Base-by-base conservation (phyloP, 2,113 vertebrate species). In the Bubo bubo region DNA sequence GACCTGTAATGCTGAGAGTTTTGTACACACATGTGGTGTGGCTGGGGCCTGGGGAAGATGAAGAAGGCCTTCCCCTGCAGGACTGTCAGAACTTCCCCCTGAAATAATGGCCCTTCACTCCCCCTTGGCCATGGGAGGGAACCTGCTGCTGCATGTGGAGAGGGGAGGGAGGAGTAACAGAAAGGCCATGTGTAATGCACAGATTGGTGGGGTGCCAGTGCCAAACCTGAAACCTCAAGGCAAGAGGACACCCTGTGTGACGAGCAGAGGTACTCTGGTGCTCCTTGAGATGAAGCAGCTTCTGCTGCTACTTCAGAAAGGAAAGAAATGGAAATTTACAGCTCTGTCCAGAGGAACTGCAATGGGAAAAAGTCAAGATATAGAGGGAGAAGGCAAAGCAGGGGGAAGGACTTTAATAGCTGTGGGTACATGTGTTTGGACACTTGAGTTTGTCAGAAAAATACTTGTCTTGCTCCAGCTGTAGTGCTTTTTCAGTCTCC, bases 21-120 rank as follows among this genome's bases (percentile, higher is more conserved):
- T 90, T 72, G 32, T 59, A 35, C 6, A 16, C 3, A 4, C 9
- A 0, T 1, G 2, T 30, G 72, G 13, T 74, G 50, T 3, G 4
- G 24, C 37, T 21, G 11, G 55, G n/a, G 60, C 59, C 10, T 56
- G 56, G 35, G 79, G 74, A 93, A 67, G 68, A n/a, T 76, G 71
- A 49, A 52, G 50, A 67, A 0, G 23, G 66, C 52, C 35, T 76
- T 90, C n/a, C 34, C 27, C 4, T 1, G 59, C 64, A 35, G 47
- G 14, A 26, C 18, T 77, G 39, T 68, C 30, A 53, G 41, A 79
- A 32, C 24, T 97, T 92, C 74, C 41, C 32, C 21, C 63, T 60
- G 23, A 74, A 59, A 26, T 77, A 50, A 34, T 0, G 5, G 50
- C 59, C 28, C n/a, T 80, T 77, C 35, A 21, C 32, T 45, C 8